Base-by-base conservation (phyloP, 2,888 invertebrate genomes). In the Cremastinae sp. region DNA sequence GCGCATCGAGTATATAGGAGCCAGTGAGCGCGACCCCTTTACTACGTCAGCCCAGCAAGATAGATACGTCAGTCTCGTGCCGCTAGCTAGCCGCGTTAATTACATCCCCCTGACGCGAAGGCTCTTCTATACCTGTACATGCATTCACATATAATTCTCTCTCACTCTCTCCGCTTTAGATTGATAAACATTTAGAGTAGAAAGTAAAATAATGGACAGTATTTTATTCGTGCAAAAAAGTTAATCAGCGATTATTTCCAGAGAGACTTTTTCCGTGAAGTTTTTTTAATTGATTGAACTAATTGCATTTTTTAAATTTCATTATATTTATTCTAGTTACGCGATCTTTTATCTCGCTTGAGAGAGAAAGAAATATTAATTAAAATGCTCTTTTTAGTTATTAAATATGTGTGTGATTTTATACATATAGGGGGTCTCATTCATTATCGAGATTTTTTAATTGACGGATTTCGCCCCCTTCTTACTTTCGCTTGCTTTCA, bases 51-150 rank as follows among this genome's bases (percentile, higher is more conserved):
- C 75, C 80, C 72, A 80, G 79, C 81, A 86, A 86, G 86, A 86
- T 84, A 84, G 85, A 88, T 88, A 87, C 85, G 84, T 85, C 83
- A 83, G 85, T 87, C 87, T 87, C 87, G 83, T 80, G 82, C 82
- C 81, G 85, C 82, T 84, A 84, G 83, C 81, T 80, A 81, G 81
- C 80, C 84, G 83, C 84, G 86, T 87, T 87, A 87, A 87, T 87
- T 87, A 87, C 86, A 82, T 83, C 83, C 84, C 76, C 62, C 62
- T 75, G 78, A 76, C 68, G 74, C 79, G 35, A 51, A 20, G 49
- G 14, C 51, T 18, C 28, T n/a, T n/a, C 28, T 28, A 28, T 28
- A 28, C 28, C 37, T 2, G 14, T 56, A n/a, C 20, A 49, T 47
- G 39, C 47, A 0, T 2, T 14, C n/a, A n/a, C n/a, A n/a, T n/a